Conservation (phyloP, 2,797 vertebrate species). For the Rhodeus uyekii region DNA sequence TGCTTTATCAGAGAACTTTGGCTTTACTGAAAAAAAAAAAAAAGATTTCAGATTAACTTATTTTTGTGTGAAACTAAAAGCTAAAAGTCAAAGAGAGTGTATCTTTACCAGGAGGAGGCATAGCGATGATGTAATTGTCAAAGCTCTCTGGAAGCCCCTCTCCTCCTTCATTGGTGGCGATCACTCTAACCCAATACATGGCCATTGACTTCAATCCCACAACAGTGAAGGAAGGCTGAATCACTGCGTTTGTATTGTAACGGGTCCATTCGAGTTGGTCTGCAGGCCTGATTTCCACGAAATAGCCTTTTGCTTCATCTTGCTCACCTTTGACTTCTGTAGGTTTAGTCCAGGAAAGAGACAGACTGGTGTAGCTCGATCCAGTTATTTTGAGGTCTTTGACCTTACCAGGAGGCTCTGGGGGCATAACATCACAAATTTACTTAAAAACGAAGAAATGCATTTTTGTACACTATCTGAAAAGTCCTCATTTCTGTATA, state of each 20-base stretch:
- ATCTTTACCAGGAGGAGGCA: constrained; percentile 76
- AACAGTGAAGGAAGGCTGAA: constrained; percentile 76
- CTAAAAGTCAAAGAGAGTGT: neutral
- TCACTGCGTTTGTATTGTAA: constrained; percentile 75
- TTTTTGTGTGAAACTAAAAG: neutral
- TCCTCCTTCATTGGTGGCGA: constrained; percentile 81
- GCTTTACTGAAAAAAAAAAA: constrained; percentile 53
- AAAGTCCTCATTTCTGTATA: neutral
- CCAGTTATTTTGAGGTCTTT: constrained; percentile 81
- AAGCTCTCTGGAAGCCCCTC: constrained; percentile 77
- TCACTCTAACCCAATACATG: constrained; percentile 84
- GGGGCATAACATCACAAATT: constrained; percentile 28
- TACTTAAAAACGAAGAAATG: constrained; percentile 4
- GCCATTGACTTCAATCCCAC: constrained; percentile 79
- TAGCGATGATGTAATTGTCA: constrained; percentile 72
- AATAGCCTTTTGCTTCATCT: constrained; percentile 81
- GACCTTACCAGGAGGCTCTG: constrained; percentile 84
- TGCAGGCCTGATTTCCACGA: constrained; percentile 81
- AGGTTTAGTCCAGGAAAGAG: constrained; percentile 84
- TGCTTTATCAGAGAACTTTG: constrained; percentile 78
- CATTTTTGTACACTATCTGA: neutral
- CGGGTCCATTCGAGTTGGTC: constrained; percentile 80
- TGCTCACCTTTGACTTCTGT: constrained; percentile 69
- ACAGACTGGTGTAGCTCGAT: constrained; percentile 78
- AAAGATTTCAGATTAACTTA: neutral